Percentiles rank a stretch among this genome's conserved stretches.
phyloP scores from a whole-genome alignment of 2,113 vertebrate genomes.

The Callorhinus ursinus region DNA sequence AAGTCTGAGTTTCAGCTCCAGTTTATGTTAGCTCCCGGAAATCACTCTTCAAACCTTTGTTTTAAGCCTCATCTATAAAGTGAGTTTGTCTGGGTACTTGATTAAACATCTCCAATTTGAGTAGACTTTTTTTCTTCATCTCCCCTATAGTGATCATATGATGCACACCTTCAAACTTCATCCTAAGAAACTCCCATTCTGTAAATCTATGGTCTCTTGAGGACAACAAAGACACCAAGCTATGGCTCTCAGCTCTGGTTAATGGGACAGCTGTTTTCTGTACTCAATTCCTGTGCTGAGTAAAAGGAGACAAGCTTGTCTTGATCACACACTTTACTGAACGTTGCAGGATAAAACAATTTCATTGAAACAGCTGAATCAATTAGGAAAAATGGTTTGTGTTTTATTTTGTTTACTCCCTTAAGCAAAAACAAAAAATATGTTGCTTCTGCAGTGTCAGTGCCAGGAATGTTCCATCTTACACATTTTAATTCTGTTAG shows the following conservation, averaged over 20 bases:
- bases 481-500: conserved; percentile 51
- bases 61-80: background rate
- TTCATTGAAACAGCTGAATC: conserved; percentile 20
- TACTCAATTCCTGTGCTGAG: accelerated
- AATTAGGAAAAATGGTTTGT: conserved; percentile 45
- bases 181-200: background rate
- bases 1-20: background rate
- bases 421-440: conserved; percentile 44
- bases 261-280: background rate
- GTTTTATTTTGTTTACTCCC: conserved; percentile 60
- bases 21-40: background rate
- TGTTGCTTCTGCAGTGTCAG: conserved; percentile 37
- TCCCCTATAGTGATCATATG: background rate
- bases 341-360: background rate
- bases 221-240: background rate
- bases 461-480: conserved; percentile 35
- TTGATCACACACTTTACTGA: background rate
- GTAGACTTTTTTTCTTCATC: background rate
- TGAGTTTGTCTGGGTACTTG: background rate
- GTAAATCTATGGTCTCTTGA: background rate
- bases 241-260: background rate
- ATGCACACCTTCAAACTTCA: background rate
- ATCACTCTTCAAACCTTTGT: background rate
- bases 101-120: background rate
- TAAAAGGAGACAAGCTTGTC: background rate